These are phyloP conservation scores for Chloroclysta siterata DNA, from an alignment of 2,888 invertebrate genomes.

Conservation along the genomic window DNA sequence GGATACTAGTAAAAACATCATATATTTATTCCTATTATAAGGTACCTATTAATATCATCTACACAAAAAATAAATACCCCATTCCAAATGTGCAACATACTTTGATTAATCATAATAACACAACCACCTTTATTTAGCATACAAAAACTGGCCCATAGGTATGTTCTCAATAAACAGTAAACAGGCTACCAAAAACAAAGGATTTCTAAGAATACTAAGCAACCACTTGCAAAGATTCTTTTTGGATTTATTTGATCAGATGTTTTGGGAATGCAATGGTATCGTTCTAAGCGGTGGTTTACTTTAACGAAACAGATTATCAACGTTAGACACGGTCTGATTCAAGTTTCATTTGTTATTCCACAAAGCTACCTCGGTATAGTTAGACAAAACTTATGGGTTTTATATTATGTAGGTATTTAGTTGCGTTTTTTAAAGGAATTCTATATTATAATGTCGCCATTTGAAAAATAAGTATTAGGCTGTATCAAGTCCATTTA, in stretches of 20 bases:
- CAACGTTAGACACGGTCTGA: slow-evolving; percentile 47
- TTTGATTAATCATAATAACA: background rate
- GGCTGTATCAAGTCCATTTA: too few relatives aligned
- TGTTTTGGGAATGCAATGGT: slow-evolving; percentile 66
- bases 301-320: slow-evolving; percentile 53
- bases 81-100: background rate
- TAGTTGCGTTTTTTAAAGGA: background rate
- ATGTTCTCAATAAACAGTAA: slow-evolving; percentile 31
- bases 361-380: slow-evolving; percentile 30
- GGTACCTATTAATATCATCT: background rate
- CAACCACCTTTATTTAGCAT: slow-evolving; percentile 6
- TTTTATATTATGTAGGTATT: background rate
- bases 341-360: slow-evolving; percentile 40
- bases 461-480: too few relatives aligned
- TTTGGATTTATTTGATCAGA: slow-evolving; percentile 80
- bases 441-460: too few relatives aligned
- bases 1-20: too few relatives aligned
- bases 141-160: slow-evolving; percentile 10
- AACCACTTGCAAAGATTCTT: slow-evolving; percentile 47
- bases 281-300: slow-evolving; percentile 50
- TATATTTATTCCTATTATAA: too few relatives aligned
- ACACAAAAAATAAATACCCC: background rate
- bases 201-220: slow-evolving; percentile 42
- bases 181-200: slow-evolving; percentile 47
- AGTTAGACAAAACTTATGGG: background rate